Evolutionary conservation across 2,888 invertebrate genomes (phyloP), one percentile per base, ranked within the genome.

Genomic region (Stegophylla sp.): DNA sequence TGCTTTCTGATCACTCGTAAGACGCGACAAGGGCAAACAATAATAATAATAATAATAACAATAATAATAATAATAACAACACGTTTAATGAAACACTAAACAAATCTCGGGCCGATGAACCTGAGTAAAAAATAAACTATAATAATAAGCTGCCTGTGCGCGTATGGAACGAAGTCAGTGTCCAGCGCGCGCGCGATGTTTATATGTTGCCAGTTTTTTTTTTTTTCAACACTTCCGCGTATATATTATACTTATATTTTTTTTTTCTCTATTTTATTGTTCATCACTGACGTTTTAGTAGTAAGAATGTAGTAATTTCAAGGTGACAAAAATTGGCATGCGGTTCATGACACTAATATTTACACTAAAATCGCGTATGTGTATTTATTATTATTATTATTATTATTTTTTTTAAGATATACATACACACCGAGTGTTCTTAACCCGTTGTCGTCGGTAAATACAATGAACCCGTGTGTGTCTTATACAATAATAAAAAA

Each of bases 301-400:
- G 13, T 69, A 59, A 67, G 43, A 67, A 48, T 26, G 45, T 43
- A 0, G 45, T 43, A 0, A 34, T 59, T 77, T 77, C 77, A 77
- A 77, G 77, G 77, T 69, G 69, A 77, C 77, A 28, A 69, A 69
- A 67, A 69, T 77, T 59, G 67, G 67, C 77, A 69, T 69, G 59
- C 56, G 23, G 77, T 77, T 77, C 77, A 41, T 48, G 63, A 75
- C 74, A 51, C 17, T 51, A 64, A 75, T 51, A 64, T 51, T 63
- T 75, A 64, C 48, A 51, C 63, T 34, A 64, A 64, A 75, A 75
- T 23, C 48, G 34, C 34, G 48, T 20, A 34, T 23, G 34, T 45
- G 12, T 56, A 15, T 9, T 2, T 51, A n/a, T 51, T n/a, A n/a
- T 51, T 48, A 48, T 48, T 48, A 48, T 15, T 48, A 48, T 48